Conservation (phyloP, 2,888 invertebrate species). For the Pseudococcus viburni region DNA sequence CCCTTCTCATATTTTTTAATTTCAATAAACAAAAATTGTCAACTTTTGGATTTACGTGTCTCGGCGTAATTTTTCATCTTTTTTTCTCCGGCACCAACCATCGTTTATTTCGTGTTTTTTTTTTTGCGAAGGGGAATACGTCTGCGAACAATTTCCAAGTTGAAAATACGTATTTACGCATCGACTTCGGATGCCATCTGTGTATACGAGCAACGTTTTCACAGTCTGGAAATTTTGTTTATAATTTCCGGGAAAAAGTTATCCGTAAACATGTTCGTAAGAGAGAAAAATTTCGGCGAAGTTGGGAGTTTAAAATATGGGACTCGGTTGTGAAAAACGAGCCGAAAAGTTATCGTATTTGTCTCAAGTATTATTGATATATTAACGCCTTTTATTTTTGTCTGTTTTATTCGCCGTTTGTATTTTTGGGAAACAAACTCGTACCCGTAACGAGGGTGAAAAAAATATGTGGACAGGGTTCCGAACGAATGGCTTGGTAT, state of each 20-base stretch:
- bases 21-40: background rate
- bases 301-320: constrained; percentile 27
- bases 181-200: constrained; percentile 18
- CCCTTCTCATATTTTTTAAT: background rate
- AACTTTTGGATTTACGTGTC: background rate
- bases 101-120: constrained; percentile 1
- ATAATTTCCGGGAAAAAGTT: constrained; percentile 29
- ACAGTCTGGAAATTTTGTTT: constrained; percentile 33
- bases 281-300: constrained; percentile 17
- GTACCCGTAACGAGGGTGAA: background rate
- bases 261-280: constrained; percentile 24
- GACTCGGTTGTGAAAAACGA: constrained; percentile 38
- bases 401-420: background rate
- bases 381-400: constrained; percentile 47
- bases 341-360: constrained; percentile 43
- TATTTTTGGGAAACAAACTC: background rate
- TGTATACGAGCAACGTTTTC: background rate
- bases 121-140: background rate
- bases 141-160: background rate
- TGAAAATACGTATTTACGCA: constrained; percentile 9
- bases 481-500: background rate
- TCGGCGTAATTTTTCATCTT: constrained; percentile 3
- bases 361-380: constrained; percentile 42
- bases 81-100: background rate
- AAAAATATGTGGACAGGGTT: constrained; percentile 12